phyloP scores from a whole-genome alignment of 2,888 invertebrate genomes.

The Agrotis clavis region DNA sequence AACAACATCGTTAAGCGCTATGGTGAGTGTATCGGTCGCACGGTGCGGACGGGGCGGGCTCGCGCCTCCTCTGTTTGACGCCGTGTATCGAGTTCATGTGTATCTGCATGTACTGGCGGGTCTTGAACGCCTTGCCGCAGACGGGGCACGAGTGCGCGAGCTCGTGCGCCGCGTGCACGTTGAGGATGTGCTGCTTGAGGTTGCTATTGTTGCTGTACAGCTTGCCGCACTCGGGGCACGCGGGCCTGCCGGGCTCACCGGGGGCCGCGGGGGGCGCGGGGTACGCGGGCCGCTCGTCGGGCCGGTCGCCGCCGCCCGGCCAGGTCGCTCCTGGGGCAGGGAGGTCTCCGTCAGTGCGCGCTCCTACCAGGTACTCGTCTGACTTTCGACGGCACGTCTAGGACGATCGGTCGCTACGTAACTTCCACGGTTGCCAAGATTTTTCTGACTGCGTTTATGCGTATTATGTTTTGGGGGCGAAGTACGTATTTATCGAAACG shows the following conservation, averaged over 20 bases:
- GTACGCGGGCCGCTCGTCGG: conserved; percentile 57
- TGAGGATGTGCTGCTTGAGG: conserved; percentile 93
- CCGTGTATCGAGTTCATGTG: conserved; percentile 93
- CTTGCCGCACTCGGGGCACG: conserved; percentile 93
- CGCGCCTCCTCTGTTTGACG: conserved; percentile 91
- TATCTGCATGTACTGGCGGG: conserved; percentile 93
- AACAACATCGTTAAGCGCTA: conserved; percentile 82
- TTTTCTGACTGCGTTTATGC: conserved; percentile 56
- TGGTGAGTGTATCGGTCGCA: conserved; percentile 84
- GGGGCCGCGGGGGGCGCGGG: conserved; percentile 66
- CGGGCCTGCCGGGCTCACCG: conserved; percentile 90
- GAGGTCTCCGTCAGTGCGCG: conserved; percentile 84
- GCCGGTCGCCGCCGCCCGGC: conserved; percentile 68
- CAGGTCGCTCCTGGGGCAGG: conserved; percentile 89
- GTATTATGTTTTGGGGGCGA: conserved; percentile 64
- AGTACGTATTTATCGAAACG: conserved; percentile 69
- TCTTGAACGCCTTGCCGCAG: conserved; percentile 93
- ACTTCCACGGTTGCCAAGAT: conserved; percentile 69
- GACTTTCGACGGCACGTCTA: conserved; percentile 54
- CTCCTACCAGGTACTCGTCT: conserved; percentile 59
- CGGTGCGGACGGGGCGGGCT: conserved; percentile 82
- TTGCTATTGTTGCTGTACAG: conserved; percentile 93
- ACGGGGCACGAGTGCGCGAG: conserved; percentile 92
- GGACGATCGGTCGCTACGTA: conserved; percentile 59
- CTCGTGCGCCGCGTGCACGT: conserved; percentile 92